Conservation (phyloP, 2,888 invertebrate species). For the Metacarcinus magister region DNA sequence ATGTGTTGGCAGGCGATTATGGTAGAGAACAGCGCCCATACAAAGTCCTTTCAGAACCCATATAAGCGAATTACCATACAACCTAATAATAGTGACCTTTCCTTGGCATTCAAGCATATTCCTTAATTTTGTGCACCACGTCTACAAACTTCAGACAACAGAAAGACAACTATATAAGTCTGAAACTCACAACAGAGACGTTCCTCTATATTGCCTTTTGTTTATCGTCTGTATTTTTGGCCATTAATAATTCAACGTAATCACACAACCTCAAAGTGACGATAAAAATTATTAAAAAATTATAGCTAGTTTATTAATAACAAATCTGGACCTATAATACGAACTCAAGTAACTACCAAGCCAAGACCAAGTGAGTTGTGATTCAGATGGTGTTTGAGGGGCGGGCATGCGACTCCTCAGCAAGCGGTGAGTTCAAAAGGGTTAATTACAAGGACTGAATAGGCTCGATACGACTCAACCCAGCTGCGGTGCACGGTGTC, state of each 20-base stretch:
- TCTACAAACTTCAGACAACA: background rate
- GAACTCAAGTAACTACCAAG: background rate
- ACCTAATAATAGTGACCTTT: no score
- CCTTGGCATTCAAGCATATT: no score
- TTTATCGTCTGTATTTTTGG: background rate
- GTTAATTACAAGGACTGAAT: background rate
- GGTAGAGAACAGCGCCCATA: no score
- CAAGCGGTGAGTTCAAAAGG: background rate
- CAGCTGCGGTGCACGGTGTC: background rate
- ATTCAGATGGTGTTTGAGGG: background rate
- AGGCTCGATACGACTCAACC: background rate
- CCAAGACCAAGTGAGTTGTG: background rate
- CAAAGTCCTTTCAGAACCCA: no score
- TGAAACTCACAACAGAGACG: background rate
- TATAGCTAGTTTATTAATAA: background rate
- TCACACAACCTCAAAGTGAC: background rate
- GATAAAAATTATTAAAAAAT: background rate
- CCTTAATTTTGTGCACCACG: no score
- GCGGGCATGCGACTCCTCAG: background rate
- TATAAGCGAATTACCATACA: no score
- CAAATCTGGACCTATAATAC: background rate
- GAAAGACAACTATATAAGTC: background rate
- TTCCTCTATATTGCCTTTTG: background rate
- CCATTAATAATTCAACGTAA: background rate
- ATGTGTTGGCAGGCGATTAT: no score